Evolutionary conservation across 1,140 invertebrate genomes (phyloP), one percentile per base, ranked within the genome.

Genomic region (Lethocerus indicus): DNA sequence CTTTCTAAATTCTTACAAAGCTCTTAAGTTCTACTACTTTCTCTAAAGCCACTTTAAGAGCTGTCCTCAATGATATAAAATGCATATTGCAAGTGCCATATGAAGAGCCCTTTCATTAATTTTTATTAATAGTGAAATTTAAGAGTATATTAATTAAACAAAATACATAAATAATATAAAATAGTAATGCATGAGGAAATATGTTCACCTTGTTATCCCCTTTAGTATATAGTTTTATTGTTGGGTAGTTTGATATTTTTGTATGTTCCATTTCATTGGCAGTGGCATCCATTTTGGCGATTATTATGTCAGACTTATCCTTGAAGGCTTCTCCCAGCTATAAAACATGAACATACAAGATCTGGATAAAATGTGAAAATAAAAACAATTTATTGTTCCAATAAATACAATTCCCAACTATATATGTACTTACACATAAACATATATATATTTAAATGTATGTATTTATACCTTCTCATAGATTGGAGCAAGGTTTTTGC

Each of bases 211-310:
- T 78, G 67, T 94, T 94, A 53, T 85, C 82, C 41, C 76, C 83
- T 69, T 93, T 93, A 55, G 85, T 84, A 75, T 90, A 98, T 55
- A 93, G 75, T 63, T 90, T 95, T 61, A 99, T 79, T 25, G 95
- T 99, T 29, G 96, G 96, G 81, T 94, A 99, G 54, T 81, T 92
- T 49, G 79, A 79, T 62, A 99, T 81, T 72, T 93, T 95, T 28
- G 88, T 82, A 69, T 89, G 85, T 59, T 94, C 90, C 49, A 98
- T 67, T 72, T 98, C 95, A 67, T 98, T 99, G 61, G 79, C 84
- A 49, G 94, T 98, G 42, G 94, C 80, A 68, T 99, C 96, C 76
- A 99, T 96, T 71, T 98, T 98, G 55, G 94, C 93, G 63, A 99
- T 87, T 13, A 98, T 74, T 55, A 98, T 73, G 52, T 80, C 78